Base-by-base conservation (phyloP, 2,888 invertebrate genomes). In the Zaprionus obscuricornis region DNA sequence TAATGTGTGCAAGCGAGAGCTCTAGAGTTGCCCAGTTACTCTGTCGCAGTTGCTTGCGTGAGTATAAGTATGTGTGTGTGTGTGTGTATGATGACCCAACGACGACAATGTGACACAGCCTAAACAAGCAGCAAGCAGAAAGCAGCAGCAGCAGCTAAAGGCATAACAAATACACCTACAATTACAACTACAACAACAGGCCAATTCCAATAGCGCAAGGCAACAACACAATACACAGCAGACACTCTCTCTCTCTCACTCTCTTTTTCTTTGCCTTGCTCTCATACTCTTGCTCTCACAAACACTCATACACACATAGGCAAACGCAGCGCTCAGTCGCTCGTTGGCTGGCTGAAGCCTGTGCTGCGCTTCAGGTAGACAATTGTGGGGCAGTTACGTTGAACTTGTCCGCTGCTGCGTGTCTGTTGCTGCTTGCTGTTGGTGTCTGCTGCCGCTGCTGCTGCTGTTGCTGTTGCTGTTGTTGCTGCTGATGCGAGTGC, bases 391-490 rank as follows among this genome's bases (percentile, higher is more conserved):
- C 88, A 88, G 87, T 89, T 88, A 86, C 87, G 86, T 86, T 87
- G 85, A 86, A 89, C 85, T 89, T 89, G 89, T 89, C 88, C 88
- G 86, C 84, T 88, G 86, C 87, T 87, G 85, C 87, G 87, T 88
- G 78, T 79, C 74, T 71, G 55, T 46, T 33, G 54, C 56, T 54
- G 63, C 52, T 58, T 34, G 39, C 46, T 54, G 46, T 14, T 24
- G 36, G 40, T 54, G 59, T 17, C 24, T 26, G 40, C 51, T 58
- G 17, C 14, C 14, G 14, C 13, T 13, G 40, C 33, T 40, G 36
- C 20, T 43, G 37, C 33, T 20, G 18, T 34, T 49, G 16, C 26
- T 43, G 59, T 47, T 34, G 62, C 51, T 36, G 59, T 55, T 58
- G 64, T 59, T 31, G 50, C 60, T 49, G 74, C 56, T 43, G 52